Conservation (phyloP, 2,113 vertebrate genomes). For the Corythornis vintsioides region DNA sequence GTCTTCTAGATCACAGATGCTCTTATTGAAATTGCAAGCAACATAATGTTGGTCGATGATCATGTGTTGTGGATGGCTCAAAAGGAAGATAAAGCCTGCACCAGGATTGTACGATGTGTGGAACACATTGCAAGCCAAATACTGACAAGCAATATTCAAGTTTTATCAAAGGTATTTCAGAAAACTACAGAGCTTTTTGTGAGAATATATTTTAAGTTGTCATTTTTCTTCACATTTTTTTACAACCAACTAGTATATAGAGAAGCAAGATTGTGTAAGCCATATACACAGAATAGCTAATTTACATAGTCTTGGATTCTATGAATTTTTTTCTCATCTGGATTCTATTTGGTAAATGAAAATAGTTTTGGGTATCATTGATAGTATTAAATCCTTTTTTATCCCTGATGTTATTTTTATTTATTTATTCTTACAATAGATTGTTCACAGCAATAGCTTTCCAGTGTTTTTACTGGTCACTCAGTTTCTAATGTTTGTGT, state of each 20-base stretch:
- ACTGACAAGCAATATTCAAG: slow-evolving; percentile 74
- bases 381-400: background rate
- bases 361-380: background rate
- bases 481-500: background rate
- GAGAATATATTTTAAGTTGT: background rate
- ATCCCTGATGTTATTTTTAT: background rate
- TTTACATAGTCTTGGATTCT: background rate
- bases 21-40: slow-evolving; percentile 87
- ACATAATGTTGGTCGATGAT: slow-evolving; percentile 89
- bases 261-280: background rate
- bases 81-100: slow-evolving; percentile 86
- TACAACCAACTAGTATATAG: background rate
- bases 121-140: slow-evolving; percentile 82
- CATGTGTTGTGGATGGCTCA: slow-evolving; percentile 91
- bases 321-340: background rate
- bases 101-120: slow-evolving; percentile 87
- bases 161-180: slow-evolving; percentile 85
- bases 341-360: background rate
- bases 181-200: background rate
- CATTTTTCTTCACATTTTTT: background rate
- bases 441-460: background rate
- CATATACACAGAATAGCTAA: background rate
- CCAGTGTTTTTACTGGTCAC: background rate
- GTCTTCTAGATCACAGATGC: slow-evolving; percentile 80
- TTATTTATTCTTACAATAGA: background rate